Conservation (phyloP, 2,888 invertebrate species). For the Xanthorhoe spadicearia region DNA sequence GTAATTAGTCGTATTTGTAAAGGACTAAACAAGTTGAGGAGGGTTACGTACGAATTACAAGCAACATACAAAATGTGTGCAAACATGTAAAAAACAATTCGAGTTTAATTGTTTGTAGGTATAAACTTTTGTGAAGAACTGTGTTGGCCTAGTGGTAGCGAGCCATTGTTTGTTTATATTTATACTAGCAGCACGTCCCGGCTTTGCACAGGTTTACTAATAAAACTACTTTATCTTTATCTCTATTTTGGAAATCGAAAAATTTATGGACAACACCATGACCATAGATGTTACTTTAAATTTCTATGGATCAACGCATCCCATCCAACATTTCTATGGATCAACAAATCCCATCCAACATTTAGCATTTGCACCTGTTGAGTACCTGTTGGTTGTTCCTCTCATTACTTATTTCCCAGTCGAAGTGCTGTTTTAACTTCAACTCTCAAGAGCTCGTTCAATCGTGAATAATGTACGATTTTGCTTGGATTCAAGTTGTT, state of each 20-base stretch:
- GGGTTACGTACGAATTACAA: not conserved
- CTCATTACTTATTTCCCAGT: slow-evolving; percentile 23
- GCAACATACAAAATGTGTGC: not conserved
- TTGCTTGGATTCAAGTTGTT: not conserved
- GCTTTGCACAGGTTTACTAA: no score
- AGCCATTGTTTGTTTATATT: no score
- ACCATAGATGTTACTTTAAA: no score
- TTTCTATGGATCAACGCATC: not conserved
- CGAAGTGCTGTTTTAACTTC: slow-evolving; percentile 9
- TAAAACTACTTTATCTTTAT: no score
- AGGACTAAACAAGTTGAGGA: not conserved
- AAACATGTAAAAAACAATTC: no score
- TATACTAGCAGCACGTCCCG: no score
- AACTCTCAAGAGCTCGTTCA: slow-evolving; percentile 2
- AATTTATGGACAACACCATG: no score
- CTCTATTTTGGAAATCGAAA: no score
- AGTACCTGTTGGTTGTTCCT: slow-evolving; percentile 22
- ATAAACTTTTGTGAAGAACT: no score
- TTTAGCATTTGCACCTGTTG: slow-evolving; percentile 20
- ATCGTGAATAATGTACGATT: slow-evolving; percentile 3
- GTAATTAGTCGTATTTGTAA: not conserved
- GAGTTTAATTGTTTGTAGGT: no score
- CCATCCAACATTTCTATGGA: slow-evolving; percentile 11
- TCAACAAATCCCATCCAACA: slow-evolving; percentile 9
- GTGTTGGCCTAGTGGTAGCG: no score